phyloP scores from a whole-genome alignment of 2,888 invertebrate genomes.

The Acrobasis consociella region DNA sequence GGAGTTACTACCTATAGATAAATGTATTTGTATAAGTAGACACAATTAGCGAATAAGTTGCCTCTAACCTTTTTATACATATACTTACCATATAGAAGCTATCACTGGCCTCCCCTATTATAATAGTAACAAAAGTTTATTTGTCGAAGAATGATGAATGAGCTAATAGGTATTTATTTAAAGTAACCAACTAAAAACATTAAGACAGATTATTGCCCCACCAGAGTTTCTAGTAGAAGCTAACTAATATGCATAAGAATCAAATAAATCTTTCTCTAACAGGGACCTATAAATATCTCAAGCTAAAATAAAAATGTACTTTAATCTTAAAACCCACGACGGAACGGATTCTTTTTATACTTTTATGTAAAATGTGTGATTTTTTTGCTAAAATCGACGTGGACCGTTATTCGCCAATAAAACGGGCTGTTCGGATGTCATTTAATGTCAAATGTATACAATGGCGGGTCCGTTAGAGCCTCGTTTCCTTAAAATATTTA shows the following conservation, averaged over 20 bases:
- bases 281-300: slow-evolving; percentile 14
- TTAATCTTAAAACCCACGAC: slow-evolving; percentile 1
- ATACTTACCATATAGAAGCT: too few relatives aligned
- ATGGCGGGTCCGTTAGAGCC: slow-evolving; percentile 55
- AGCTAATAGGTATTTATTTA: background rate
- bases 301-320: background rate
- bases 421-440: slow-evolving; percentile 27
- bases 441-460: slow-evolving; percentile 46
- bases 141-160: background rate
- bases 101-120: too few relatives aligned
- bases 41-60: too few relatives aligned
- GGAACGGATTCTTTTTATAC: background rate
- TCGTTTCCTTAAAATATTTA: slow-evolving; percentile 45
- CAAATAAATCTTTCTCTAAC: slow-evolving; percentile 17
- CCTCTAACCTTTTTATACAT: too few relatives aligned
- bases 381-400: slow-evolving; percentile 3
- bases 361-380: slow-evolving; percentile 1
- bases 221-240: slow-evolving; percentile 20
- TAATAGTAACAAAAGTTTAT: too few relatives aligned
- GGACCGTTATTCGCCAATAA: slow-evolving; percentile 17
- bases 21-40: too few relatives aligned
- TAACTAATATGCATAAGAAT: slow-evolving; percentile 13
- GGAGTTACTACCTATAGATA: too few relatives aligned
- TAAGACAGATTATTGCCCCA: slow-evolving; percentile 12
- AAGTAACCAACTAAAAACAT: slow-evolving; percentile 1